phyloP scores from a whole-genome alignment of 1,140 invertebrate species.

The Drosophila bipectinata region DNA sequence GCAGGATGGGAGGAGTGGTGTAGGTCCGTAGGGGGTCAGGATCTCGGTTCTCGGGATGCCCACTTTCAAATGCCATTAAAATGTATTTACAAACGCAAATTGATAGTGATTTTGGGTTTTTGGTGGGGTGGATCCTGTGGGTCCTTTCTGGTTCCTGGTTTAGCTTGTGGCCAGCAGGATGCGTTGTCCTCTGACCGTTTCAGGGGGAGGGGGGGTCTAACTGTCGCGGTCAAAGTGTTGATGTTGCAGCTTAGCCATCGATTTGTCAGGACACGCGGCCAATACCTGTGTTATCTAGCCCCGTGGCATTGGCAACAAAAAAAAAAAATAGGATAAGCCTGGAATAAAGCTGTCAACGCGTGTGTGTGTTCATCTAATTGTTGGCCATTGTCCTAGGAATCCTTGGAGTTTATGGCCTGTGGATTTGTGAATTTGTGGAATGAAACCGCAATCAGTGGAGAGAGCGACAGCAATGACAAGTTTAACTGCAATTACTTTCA shows the following conservation, averaged over 20 bases:
- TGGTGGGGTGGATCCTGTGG: neutral
- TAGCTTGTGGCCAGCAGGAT: slow-evolving; percentile 1
- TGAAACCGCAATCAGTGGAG: slow-evolving; percentile 1
- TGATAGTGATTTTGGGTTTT: slow-evolving; percentile 73
- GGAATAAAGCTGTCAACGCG: neutral
- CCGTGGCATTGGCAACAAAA: neutral
- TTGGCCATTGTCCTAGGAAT: slow-evolving; percentile 2
- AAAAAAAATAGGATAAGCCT: neutral
- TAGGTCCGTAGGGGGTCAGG: slow-evolving; percentile 21
- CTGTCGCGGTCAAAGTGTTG: slow-evolving; percentile 53
- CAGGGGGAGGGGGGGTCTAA: neutral
- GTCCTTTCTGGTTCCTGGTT: slow-evolving; percentile 3
- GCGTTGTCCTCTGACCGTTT: neutral
- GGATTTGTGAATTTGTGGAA: slow-evolving; percentile 1
- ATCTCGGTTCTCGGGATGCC: slow-evolving; percentile 28
- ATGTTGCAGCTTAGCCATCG: slow-evolving; percentile 66
- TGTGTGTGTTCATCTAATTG: neutral
- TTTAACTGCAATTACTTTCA: slow-evolving; percentile 68
- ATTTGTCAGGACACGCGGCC: slow-evolving; percentile 36
- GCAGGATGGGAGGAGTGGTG: neutral
- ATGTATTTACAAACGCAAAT: slow-evolving; percentile 83
- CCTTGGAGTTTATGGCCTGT: neutral
- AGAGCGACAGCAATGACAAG: slow-evolving; percentile 18
- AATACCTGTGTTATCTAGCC: neutral
- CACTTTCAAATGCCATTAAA: slow-evolving; percentile 82